Conservation (phyloP, 2,888 invertebrate genomes). For the Sepiola atlantica region DNA sequence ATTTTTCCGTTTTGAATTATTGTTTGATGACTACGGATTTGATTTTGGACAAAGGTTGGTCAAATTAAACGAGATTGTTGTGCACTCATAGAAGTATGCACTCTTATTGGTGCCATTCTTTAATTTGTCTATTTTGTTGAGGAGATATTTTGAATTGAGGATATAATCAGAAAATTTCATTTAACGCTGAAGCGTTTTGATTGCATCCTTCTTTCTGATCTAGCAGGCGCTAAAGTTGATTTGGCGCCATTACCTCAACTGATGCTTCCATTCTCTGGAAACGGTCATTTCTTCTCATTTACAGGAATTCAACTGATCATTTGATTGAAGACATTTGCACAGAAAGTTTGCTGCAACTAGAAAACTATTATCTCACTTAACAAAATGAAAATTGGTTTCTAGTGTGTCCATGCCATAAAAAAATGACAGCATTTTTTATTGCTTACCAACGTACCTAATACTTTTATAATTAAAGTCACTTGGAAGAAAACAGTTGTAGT, state of each 20-base stretch:
- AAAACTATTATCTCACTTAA: background rate
- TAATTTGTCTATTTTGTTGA: background rate
- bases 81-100: background rate
- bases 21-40: no score
- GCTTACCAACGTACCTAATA: no score
- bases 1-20: no score
- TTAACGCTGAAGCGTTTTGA: background rate
- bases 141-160: background rate
- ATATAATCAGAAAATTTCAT: background rate
- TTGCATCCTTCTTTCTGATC: background rate
- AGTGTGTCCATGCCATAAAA: no score
- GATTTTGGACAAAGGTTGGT: no score
- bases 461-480: no score
- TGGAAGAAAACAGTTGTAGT: no score
- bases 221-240: background rate
- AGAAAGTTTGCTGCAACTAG: background rate
- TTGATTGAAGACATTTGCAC: constrained; percentile 1
- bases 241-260: background rate
- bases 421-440: no score
- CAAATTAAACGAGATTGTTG: no score
- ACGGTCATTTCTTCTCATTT: background rate
- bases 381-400: background rate
- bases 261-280: background rate
- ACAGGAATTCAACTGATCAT: background rate
- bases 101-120: background rate